Percentiles rank a stretch among this genome's conserved stretches.
phyloP scores from a whole-genome alignment of 2,888 invertebrate species.

The Miltochrista miniata region DNA sequence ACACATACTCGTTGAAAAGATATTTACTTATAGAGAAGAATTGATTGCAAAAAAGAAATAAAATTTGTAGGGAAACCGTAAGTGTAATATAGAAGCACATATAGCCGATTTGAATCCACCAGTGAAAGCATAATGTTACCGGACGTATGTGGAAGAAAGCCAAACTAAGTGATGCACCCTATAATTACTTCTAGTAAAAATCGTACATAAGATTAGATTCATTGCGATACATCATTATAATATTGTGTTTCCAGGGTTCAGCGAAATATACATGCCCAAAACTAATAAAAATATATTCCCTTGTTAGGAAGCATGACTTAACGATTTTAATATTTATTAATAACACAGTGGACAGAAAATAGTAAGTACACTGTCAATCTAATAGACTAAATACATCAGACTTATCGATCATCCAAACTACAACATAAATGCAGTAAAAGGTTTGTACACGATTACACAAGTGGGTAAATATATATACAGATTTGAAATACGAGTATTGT shows the following conservation, averaged over 20 bases:
- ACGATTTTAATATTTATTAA: slow-evolving; percentile 63
- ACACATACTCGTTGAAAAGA: background rate
- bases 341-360: slow-evolving; percentile 67
- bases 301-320: slow-evolving; percentile 81
- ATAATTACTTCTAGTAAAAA: slow-evolving; percentile 68
- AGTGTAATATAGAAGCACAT: background rate
- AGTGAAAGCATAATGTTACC: slow-evolving; percentile 39
- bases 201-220: slow-evolving; percentile 63
- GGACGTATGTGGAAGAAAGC: slow-evolving; percentile 61
- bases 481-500: slow-evolving; percentile 18
- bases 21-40: background rate
- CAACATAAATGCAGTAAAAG: slow-evolving; percentile 46
- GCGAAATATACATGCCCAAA: slow-evolving; percentile 82
- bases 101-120: slow-evolving; percentile 29
- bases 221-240: slow-evolving; percentile 48
- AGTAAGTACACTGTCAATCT: slow-evolving; percentile 61
- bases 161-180: slow-evolving; percentile 81
- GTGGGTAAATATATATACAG: slow-evolving; percentile 21
- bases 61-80: background rate
- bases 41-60: background rate
- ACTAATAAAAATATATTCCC: slow-evolving; percentile 79
- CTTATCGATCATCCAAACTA: slow-evolving; percentile 77
- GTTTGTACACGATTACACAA: slow-evolving; percentile 30
- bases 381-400: slow-evolving; percentile 68
- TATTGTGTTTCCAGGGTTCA: slow-evolving; percentile 62